Conservation (phyloP, 2,888 invertebrate species). For the Callinectes sapidus region DNA sequence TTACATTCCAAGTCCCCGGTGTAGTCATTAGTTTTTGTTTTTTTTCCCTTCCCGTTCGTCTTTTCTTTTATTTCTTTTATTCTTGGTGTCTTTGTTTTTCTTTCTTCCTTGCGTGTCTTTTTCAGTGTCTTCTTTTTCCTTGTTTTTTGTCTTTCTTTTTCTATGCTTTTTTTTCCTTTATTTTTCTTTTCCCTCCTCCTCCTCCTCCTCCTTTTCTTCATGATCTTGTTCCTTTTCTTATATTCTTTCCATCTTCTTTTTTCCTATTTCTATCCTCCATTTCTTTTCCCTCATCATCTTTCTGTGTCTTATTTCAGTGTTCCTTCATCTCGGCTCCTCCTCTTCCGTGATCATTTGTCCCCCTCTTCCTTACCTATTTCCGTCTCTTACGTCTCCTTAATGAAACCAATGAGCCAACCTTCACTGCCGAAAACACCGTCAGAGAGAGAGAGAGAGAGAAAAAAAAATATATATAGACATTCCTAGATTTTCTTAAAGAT, state of each 20-base stretch:
- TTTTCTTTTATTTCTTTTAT: neutral
- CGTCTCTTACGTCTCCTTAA: too few species aligned
- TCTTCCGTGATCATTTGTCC: neutral
- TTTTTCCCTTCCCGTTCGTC: neutral
- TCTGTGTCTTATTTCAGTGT: neutral
- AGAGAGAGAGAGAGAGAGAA: neutral
- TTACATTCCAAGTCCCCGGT: neutral
- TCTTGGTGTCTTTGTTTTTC: neutral
- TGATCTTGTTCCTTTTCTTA: neutral
- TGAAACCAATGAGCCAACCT: too few species aligned
- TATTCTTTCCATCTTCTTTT: neutral
- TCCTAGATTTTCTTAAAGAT: neutral
- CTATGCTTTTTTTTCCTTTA: neutral
- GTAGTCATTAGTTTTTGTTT: neutral
- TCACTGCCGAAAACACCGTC: too few species aligned
- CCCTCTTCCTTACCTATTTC: too few species aligned
- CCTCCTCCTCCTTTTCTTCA: neutral
- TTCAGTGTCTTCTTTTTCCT: neutral
- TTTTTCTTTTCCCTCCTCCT: neutral
- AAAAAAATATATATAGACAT: neutral
- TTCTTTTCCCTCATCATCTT: neutral
- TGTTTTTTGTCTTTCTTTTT: neutral
- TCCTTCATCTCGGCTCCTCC: neutral
- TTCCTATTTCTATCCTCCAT: neutral
- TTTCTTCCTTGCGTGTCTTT: too few species aligned